These are phyloP conservation scores for Urocyon cinereoargenteus DNA, from an alignment of 2,797 vertebrate species.

Conservation along the genomic window DNA sequence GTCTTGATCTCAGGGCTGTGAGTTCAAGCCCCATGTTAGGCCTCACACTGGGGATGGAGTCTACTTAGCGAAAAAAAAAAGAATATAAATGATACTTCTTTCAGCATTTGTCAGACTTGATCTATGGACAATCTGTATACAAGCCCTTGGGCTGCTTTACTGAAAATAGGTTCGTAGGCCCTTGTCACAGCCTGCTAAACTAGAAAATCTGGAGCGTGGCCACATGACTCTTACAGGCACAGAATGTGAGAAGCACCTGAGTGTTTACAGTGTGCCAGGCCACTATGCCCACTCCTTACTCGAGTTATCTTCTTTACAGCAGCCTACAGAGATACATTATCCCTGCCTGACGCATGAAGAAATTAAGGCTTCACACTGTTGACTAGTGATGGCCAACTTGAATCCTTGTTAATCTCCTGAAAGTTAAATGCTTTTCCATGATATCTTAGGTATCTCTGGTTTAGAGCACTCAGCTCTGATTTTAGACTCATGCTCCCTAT, in stretches of 20 bases:
- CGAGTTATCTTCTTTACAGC: background rate
- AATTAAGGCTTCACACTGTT: background rate
- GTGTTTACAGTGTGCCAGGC: rapidly evolving
- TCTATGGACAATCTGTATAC: background rate
- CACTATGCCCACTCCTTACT: too few relatives aligned
- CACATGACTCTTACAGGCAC: background rate
- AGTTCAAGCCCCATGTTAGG: background rate
- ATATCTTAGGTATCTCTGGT: background rate
- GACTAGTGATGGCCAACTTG: background rate
- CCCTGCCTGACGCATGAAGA: background rate
- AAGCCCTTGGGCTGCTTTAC: background rate
- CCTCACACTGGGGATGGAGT: background rate
- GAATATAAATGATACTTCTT: too few relatives aligned
- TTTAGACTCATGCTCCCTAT: background rate
- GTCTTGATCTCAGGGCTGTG: background rate
- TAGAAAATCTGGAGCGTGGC: background rate
- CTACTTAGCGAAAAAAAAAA: background rate
- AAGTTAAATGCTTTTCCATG: background rate
- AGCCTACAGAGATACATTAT: too few relatives aligned
- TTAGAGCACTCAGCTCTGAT: background rate
- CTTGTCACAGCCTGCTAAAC: background rate
- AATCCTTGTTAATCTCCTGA: background rate
- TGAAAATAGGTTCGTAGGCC: background rate
- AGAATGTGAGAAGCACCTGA: background rate
- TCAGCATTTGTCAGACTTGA: background rate